Evolutionary conservation across 2,797 vertebrate genomes (phyloP).

Genomic region (Lycodopsis pacificus): DNA sequence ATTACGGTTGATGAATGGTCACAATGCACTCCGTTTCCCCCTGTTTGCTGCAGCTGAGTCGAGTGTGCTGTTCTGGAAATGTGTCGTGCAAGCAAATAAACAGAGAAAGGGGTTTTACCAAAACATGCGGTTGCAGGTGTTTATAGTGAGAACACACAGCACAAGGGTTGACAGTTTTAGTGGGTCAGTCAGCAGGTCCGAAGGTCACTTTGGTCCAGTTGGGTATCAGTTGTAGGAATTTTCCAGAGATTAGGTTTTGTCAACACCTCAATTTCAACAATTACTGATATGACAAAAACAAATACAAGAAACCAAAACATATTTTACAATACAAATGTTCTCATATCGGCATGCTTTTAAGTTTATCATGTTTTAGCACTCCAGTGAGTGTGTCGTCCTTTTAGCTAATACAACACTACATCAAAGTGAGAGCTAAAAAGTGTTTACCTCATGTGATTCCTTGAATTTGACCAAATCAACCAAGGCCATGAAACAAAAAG

Average conservation of each 20-base stretch:
- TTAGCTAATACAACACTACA: background rate
- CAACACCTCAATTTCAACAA: background rate
- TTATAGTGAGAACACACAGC: background rate
- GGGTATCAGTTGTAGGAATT: background rate
- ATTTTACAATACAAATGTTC: background rate
- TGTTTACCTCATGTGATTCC: slow-evolving; percentile 19
- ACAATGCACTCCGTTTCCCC: slow-evolving; percentile 50
- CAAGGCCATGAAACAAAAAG: background rate
- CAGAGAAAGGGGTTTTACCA: background rate
- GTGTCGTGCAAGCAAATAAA: background rate
- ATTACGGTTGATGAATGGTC: slow-evolving; percentile 77
- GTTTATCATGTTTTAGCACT: background rate
- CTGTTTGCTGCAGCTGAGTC: slow-evolving; percentile 37
- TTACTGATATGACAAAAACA: background rate
- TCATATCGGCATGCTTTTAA: background rate
- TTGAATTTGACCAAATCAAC: slow-evolving; percentile 3
- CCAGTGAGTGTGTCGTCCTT: background rate
- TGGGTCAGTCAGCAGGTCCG: background rate
- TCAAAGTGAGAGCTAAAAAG: background rate
- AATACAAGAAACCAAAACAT: background rate
- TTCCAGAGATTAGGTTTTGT: background rate
- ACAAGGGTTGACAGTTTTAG: background rate
- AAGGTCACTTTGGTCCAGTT: background rate
- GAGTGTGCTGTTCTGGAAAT: slow-evolving; percentile 2
- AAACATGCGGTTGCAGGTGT: background rate